phyloP scores from a whole-genome alignment of 2,888 invertebrate genomes.

The Callosobruchus maculatus region DNA sequence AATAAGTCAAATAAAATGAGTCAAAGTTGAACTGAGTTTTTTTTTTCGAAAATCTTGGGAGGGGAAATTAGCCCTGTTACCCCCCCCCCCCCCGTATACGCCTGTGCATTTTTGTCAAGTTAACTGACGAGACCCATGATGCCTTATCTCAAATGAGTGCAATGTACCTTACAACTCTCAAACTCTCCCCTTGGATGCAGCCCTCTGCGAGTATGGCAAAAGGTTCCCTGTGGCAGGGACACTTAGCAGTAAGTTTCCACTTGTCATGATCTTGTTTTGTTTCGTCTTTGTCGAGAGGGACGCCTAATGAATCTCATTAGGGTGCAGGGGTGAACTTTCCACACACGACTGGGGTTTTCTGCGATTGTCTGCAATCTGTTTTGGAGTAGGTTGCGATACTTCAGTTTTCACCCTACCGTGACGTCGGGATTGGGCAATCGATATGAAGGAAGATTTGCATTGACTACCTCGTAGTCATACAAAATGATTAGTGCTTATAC shows the following conservation, averaged over 20 bases:
- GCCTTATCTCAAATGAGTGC: slow-evolving; percentile 80
- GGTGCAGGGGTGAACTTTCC: slow-evolving; percentile 15
- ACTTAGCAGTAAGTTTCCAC: slow-evolving; percentile 40
- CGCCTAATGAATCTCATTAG: slow-evolving; percentile 34
- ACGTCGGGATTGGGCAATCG: neutral
- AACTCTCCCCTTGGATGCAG: slow-evolving; percentile 56
- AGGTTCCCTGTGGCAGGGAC: slow-evolving; percentile 62
- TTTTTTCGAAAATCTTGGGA: too few species aligned
- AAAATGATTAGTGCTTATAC: neutral
- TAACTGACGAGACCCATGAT: slow-evolving; percentile 50
- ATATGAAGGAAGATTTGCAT: neutral
- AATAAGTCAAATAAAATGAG: too few species aligned
- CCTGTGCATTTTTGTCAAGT: too few species aligned
- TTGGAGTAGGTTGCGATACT: neutral
- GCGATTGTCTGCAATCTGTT: neutral
- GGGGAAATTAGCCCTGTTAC: too few species aligned
- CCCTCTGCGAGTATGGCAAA: slow-evolving; percentile 77
- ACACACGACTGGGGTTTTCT: neutral
- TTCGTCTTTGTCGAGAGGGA: slow-evolving; percentile 12
- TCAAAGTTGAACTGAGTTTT: too few species aligned
- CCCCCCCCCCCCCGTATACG: too few species aligned
- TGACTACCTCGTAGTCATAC: neutral
- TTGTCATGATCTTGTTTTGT: slow-evolving; percentile 28
- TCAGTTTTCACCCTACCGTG: neutral
- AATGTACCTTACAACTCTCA: slow-evolving; percentile 62